Percentiles rank a stretch among this genome's conserved stretches.
These are phyloP conservation scores for Orbicella faveolata DNA, from an alignment of 64 coral and sea anemone genomes.

Conservation along the genomic window DNA sequence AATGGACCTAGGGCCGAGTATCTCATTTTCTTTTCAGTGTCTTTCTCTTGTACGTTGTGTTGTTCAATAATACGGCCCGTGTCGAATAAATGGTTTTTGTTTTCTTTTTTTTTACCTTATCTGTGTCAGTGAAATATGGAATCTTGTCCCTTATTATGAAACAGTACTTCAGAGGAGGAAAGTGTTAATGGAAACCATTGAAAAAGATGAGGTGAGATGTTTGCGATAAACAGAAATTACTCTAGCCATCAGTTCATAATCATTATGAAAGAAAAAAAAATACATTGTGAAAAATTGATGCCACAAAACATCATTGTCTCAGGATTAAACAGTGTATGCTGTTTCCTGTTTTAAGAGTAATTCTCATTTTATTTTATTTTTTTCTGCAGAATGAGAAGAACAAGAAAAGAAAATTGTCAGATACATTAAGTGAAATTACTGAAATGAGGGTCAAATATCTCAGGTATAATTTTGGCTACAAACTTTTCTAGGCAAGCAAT, in stretches of 20 bases:
- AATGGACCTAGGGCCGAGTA: too few relatives aligned
- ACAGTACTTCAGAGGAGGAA: background rate
- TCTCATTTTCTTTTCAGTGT: too few relatives aligned
- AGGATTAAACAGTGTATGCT: background rate
- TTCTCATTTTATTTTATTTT: background rate
- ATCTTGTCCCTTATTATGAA: slow-evolving; percentile 24
- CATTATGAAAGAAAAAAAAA: too few relatives aligned
- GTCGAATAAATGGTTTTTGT: background rate
- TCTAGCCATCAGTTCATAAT: too few relatives aligned
- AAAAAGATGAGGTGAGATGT: slow-evolving; percentile 10
- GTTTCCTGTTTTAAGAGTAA: background rate
- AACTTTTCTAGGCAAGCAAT: too few relatives aligned
- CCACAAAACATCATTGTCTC: too few relatives aligned
- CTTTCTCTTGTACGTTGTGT: too few relatives aligned
- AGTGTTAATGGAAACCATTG: background rate
- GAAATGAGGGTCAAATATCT: slow-evolving; percentile 62
- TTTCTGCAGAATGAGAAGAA: background rate
- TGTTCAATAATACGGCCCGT: too few relatives aligned
- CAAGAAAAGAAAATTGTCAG: slow-evolving; percentile 21
- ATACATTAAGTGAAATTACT: slow-evolving; percentile 23
- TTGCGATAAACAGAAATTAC: background rate
- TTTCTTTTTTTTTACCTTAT: background rate
- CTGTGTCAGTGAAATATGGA: slow-evolving; percentile 25
- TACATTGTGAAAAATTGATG: too few relatives aligned
- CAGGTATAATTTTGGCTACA: slow-evolving; percentile 5